Conservation (phyloP, 2,888 invertebrate genomes). For the Chaitophorus viminalis region DNA sequence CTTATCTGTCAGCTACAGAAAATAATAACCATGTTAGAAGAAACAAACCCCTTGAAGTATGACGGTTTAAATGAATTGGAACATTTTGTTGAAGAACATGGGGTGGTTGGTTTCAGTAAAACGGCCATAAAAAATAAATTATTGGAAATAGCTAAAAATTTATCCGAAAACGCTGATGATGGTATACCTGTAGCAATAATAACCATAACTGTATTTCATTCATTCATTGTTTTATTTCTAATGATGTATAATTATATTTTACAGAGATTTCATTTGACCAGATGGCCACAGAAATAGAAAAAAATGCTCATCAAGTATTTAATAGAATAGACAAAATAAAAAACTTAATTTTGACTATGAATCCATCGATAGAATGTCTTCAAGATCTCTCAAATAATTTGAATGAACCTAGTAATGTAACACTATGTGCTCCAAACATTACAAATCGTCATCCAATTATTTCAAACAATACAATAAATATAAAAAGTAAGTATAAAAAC, state of each 20-base stretch:
- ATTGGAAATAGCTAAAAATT: conserved; percentile 28
- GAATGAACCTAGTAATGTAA: not conserved
- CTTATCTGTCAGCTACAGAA: not conserved
- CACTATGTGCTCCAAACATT: not conserved
- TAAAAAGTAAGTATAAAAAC: conserved; percentile 25
- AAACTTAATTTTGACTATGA: conserved; percentile 4
- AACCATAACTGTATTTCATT: not conserved
- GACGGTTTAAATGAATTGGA: conserved; percentile 5
- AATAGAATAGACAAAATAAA: conserved; percentile 10
- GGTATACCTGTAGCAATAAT: not conserved
- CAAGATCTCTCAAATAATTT: not conserved
- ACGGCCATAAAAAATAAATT: conserved; percentile 17
- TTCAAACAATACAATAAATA: not conserved
- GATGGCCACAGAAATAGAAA: conserved; percentile 37
- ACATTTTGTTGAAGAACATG: conserved; percentile 34
- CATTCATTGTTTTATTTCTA: not conserved
- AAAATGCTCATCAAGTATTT: not conserved
- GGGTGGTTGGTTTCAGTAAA: conserved; percentile 6
- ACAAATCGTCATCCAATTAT: not conserved
- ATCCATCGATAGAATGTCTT: conserved; percentile 3
- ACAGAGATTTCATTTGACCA: conserved; percentile 17
- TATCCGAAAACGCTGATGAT: not conserved
- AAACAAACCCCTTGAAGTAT: not conserved
- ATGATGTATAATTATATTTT: conserved; percentile 17
- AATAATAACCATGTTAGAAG: not conserved